Evolutionary conservation across 2,888 invertebrate genomes (phyloP), one percentile per base, ranked within the genome.

Genomic region (Thereva nobilitata): DNA sequence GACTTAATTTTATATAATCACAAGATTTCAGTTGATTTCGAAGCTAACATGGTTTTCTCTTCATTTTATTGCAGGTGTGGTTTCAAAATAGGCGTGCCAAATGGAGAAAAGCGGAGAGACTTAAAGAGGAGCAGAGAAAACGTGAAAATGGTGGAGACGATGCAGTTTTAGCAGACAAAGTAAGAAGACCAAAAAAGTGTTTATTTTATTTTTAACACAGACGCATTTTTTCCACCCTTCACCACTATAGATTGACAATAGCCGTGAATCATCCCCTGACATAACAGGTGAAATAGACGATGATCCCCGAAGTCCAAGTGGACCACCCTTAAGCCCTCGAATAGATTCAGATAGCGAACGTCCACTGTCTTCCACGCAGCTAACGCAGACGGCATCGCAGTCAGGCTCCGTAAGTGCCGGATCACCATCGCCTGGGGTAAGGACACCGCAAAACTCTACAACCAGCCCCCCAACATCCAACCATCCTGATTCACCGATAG

Each of bases 81-180:
- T 94, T 94, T 79, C 94, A 95, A 85, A 95, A 95, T 77, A 86
- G 95, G 50, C 84, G 95, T 67, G 95, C 95, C 47, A 95, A 95
- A 81, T 95, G 94, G 94, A 85, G 95, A 70, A 95, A 95, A 82
- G 93, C 93, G 53, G 94, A 95, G 80, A 85, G 95, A 41, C 86
- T 95, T 77, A 94, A 94, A 83, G 94, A 95, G 77, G 95, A 95
- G 76, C 93, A 94, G 79, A 84, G 93, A 69, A 93, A 92, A 77
- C 83, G 92, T 57, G 92, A 92, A 74, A 91, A 90, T 9, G 86
- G 86, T 57, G 89, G 88, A 47, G 84, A 86, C 66, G 83, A 86
- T 73, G 83, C 87, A 34, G 86, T 87, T 73, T 83, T 87, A 68
- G 86, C 88, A 72, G 84, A 82, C 54, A 81, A 81, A 75, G 80